Evolutionary conservation across 2,113 vertebrate species (phyloP), one percentile per base, ranked within the genome.

Genomic region (Trematomus loennbergii): DNA sequence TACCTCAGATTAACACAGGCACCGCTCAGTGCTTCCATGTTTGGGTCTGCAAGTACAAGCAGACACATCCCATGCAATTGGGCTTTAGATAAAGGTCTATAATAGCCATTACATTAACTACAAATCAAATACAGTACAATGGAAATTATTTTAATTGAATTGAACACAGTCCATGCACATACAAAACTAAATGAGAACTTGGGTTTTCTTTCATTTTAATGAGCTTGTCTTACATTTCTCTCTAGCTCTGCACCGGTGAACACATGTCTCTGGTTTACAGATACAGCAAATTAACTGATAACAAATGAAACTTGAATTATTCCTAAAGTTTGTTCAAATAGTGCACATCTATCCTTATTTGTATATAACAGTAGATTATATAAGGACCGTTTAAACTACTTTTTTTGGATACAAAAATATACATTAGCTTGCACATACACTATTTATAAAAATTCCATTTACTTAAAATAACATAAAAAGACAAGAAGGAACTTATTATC

Each of bases 1-100:
- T 88, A 54, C 60, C 81, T 83, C 80, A 63, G 72, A 84, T 84
- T 84, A 87, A 85, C 80, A 84, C 25, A 33, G 53, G 81, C 66
- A 50, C 63, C 22, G n/a, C 25, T 58, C 79, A 15, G 64, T 49
- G 78, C 53, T 5, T 40, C 12, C 45, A 1, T 45, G 33, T 52
- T 50, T 45, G n/a, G 6, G 50, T 3, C 58, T 5, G 40, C 50
- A 12, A 4, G 2, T 22, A 15, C 6, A 1, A 20, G 15, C 8
- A 0, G 55, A 46, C 10, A 61, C 49, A 3, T 67, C 77, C n/a
- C 49, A 29, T 66, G 40, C 49, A 48, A 36, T 57, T 67, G 52
- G 9, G 22, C 64, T 55, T 46, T 53, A 60, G 40, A 70, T 62
- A 45, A 46, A 62, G 45, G 60, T 76, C 46, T 12, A 22, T 25